These are phyloP conservation scores for Gasterosteus aculeatus DNA, from an alignment of 2,113 vertebrate genomes.

Conservation along the genomic window DNA sequence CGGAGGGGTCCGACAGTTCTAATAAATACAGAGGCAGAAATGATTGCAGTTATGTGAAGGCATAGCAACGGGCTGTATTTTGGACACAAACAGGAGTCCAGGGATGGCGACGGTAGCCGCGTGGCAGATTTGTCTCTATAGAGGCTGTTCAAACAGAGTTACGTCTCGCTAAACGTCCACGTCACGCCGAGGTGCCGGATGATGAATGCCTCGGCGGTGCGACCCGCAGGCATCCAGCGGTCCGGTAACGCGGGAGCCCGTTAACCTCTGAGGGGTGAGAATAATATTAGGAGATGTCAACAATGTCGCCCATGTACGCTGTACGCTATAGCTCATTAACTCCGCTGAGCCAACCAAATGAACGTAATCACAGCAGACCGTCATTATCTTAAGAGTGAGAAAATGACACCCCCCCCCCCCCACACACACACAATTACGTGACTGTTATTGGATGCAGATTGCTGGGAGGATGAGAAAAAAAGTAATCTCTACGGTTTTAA, in stretches of 20 bases:
- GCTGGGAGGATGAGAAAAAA: not conserved
- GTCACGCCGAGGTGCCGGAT: constrained; percentile 10
- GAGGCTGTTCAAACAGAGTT: constrained; percentile 32
- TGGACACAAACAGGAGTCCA: constrained; percentile 54
- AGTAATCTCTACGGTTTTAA: not conserved
- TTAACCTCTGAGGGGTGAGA: constrained; percentile 15
- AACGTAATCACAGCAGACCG: not conserved
- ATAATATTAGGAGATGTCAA: not conserved
- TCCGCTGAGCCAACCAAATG: not conserved
- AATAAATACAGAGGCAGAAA: constrained; percentile 27
- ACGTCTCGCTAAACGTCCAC: constrained; percentile 22
- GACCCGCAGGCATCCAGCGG: not conserved
- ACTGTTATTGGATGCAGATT: not conserved
- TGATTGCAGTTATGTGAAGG: constrained; percentile 4
- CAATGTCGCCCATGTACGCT: not conserved
- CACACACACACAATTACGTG: not conserved
- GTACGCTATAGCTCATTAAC: not conserved
- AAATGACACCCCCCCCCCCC: not conserved
- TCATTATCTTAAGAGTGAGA: not conserved
- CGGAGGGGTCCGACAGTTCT: not conserved
- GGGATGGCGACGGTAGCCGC: constrained; percentile 11
- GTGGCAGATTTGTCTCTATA: constrained; percentile 40
- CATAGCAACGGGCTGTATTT: constrained; percentile 56
- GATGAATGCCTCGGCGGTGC: constrained; percentile 1
- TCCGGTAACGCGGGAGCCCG: not conserved